Base-by-base conservation (phyloP, 2,113 vertebrate species). In the Cyrtonyx montezumae region DNA sequence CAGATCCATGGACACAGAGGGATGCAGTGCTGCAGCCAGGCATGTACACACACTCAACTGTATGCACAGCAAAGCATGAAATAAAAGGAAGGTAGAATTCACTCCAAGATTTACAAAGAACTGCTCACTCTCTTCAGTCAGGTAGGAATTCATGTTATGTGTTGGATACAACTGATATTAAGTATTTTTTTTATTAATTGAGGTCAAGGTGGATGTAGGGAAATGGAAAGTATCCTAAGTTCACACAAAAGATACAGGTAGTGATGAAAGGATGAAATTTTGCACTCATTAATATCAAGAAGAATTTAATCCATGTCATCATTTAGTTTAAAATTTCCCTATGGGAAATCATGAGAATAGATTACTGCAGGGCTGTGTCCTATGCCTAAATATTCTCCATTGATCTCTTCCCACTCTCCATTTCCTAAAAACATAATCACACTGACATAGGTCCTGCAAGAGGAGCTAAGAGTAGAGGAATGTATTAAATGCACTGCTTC, bases 1-100 rank as follows among this genome's bases (percentile, higher is more conserved):
- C 1, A 0, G 21, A 68, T 1, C 9, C 11, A 26, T 0, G 0
- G 22, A 2, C 0, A 4, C 0, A 3, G 19, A 48, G 20, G 20
- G 13, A 1, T 11, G 23, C n/a, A 8, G 61, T 21, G 34, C 43
- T 23, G 9, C 37, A 46, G 26, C n/a, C 65, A 40, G 48, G 6
- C 12, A 3, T 2, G 63, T 49, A n/a, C 17, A 3, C 17, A 17
- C 37, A 20, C 25, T 1, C 0, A 16, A 13, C 37, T 56, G 45
- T 45, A 74, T 18, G 58, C 49, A 66, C n/a, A 70, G 32, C 32
- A 94, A 90, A 49, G n/a, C 66, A 49, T 51, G 49, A 75, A 78
- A 85, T 81, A 68, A 30, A 58, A 73, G 40, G 86, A 53, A 7
- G 5, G 14, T 11, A 87, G 10, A 19, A 79, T 76, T 62, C 36